Percentiles rank a stretch among this genome's conserved stretches.
Conservation (phyloP, 1,140 invertebrate genomes). For the Neodiprion fabricii region DNA sequence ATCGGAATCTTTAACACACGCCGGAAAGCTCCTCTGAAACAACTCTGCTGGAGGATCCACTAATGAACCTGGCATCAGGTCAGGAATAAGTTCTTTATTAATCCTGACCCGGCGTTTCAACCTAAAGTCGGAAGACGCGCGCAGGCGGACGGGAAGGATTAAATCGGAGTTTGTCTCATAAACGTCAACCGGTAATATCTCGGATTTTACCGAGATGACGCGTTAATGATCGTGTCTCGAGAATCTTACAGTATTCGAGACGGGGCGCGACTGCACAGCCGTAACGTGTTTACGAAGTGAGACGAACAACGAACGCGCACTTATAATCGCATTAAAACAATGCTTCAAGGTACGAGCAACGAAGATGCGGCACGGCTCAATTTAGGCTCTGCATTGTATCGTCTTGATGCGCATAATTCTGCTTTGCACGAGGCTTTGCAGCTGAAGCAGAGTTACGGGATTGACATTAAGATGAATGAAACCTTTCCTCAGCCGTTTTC, state of each 20-base stretch:
- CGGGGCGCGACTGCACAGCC: not conserved
- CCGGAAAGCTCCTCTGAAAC: too few relatives aligned
- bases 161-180: not conserved
- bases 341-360: not conserved
- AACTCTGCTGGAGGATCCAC: not conserved
- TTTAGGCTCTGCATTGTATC: not conserved
- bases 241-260: not conserved
- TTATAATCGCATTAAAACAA: not conserved
- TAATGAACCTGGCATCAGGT: not conserved
- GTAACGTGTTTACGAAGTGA: slow-evolving; percentile 1
- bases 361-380: not conserved
- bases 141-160: not conserved
- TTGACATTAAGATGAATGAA: too few relatives aligned
- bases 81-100: too few relatives aligned
- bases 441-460: too few relatives aligned
- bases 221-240: not conserved
- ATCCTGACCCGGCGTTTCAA: too few relatives aligned
- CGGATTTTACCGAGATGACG: slow-evolving; percentile 1
- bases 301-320: not conserved
- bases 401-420: not conserved
- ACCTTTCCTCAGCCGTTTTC: too few relatives aligned
- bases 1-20: not conserved
- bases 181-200: not conserved
- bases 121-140: too few relatives aligned
- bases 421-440: too few relatives aligned